A percentile compares a stretch with the other conserved stretches of the same genome.
Conservation (phyloP, 64 coral and sea anemone species). For the Porites lutea region DNA sequence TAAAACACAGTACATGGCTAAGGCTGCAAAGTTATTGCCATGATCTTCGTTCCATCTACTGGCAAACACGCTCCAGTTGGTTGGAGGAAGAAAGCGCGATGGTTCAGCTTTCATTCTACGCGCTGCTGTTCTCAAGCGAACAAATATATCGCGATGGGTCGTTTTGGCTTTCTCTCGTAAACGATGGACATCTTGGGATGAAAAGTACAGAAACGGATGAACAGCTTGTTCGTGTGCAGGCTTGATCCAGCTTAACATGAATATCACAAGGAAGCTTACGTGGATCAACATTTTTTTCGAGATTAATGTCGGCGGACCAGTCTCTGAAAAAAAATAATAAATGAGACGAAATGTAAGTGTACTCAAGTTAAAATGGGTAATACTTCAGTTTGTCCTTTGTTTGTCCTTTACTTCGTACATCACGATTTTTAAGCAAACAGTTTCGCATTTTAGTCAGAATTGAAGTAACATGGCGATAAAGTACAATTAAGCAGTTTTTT, state of each 20-base stretch:
- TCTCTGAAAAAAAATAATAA: too few species aligned
- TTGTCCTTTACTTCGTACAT: too few species aligned
- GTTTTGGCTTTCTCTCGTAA: constrained; percentile 52
- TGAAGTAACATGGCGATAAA: too few species aligned
- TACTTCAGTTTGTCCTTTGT: too few species aligned
- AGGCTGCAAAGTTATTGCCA: constrained; percentile 73
- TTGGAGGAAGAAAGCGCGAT: constrained; percentile 37
- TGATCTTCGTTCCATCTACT: constrained; percentile 89
- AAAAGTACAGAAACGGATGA: constrained; percentile 68
- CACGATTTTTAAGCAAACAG: too few species aligned
- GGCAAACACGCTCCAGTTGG: constrained; percentile 54
- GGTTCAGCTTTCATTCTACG: constrained; percentile 55
- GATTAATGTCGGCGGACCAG: too few species aligned
- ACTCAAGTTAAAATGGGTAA: too few species aligned
- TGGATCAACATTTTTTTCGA: not conserved
- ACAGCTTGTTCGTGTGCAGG: not conserved
- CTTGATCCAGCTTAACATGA: not conserved
- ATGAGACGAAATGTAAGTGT: too few species aligned
- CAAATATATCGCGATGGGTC: constrained; percentile 71
- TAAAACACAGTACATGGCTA: constrained; percentile 85
- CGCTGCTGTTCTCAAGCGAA: constrained; percentile 46
- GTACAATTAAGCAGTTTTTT: too few species aligned
- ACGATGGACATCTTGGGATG: constrained; percentile 9
- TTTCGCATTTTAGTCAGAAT: too few species aligned
- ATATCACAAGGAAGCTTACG: not conserved